These are phyloP conservation scores for Ligdia adustata DNA, from an alignment of 2,888 invertebrate species.

Conservation along the genomic window DNA sequence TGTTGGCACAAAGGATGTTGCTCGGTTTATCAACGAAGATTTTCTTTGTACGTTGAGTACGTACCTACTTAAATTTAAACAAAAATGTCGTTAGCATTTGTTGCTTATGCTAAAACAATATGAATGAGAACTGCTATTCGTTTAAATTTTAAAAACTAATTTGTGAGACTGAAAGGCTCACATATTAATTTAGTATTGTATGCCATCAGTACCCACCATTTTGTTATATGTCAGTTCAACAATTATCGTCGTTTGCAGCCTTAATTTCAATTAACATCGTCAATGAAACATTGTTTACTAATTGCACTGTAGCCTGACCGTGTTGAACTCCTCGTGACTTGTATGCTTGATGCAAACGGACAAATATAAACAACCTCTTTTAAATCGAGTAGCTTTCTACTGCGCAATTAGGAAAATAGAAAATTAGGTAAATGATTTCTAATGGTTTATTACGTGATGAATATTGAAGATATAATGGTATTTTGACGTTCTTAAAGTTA, in stretches of 20 bases:
- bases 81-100: neutral
- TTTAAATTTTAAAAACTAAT: neutral
- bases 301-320: slow-evolving; percentile 34
- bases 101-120: neutral
- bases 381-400: slow-evolving; percentile 30
- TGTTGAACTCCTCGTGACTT: slow-evolving; percentile 34
- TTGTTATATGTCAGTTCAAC: slow-evolving; percentile 8
- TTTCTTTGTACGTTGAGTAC: too few species aligned
- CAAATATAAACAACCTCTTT: slow-evolving; percentile 28
- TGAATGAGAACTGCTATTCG: neutral
- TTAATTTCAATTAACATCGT: slow-evolving; percentile 32
- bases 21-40: too few species aligned
- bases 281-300: slow-evolving; percentile 39
- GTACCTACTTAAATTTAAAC: too few species aligned
- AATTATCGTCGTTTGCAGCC: slow-evolving; percentile 27
- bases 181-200: slow-evolving; percentile 2
- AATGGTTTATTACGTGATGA: slow-evolving; percentile 16
- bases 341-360: slow-evolving; percentile 29
- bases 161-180: neutral
- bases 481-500: neutral
- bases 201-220: neutral
- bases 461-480: neutral
- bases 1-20: too few species aligned
- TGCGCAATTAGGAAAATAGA: slow-evolving; percentile 30
- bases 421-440: slow-evolving; percentile 28